Conservation (phyloP, 2,113 vertebrate genomes). For the Megalops atlanticus region DNA sequence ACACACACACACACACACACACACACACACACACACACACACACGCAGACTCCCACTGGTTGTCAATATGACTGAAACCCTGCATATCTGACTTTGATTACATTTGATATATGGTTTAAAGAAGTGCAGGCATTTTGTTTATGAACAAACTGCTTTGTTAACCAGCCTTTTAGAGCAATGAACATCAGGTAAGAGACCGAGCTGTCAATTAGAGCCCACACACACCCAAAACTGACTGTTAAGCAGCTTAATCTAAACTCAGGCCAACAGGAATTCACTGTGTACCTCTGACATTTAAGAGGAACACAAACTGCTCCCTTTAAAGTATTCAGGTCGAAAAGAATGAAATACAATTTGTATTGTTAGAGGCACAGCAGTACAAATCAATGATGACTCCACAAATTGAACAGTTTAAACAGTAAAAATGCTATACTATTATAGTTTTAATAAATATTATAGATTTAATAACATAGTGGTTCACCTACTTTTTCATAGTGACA, state of each 20-base stretch:
- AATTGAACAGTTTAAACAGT: not conserved
- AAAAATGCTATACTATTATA: not conserved
- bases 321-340: not conserved
- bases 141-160: not conserved
- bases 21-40: too few relatives aligned
- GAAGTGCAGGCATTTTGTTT: not conserved
- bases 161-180: not conserved
- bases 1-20: too few relatives aligned
- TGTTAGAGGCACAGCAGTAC: not conserved
- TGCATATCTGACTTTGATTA: not conserved
- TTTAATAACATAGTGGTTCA: slow-evolving; percentile 9
- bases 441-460: not conserved
- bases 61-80: too few relatives aligned
- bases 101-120: not conserved
- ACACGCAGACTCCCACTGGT: too few relatives aligned
- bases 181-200: not conserved
- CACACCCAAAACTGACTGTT: slow-evolving; percentile 16
- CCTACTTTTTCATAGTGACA: slow-evolving; percentile 32
- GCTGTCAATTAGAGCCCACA: not conserved
- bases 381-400: not conserved
- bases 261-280: slow-evolving; percentile 32
- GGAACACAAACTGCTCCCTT: not conserved
- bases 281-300: not conserved
- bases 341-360: not conserved
- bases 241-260: slow-evolving; percentile 18